Conservation (phyloP, 1,140 invertebrate genomes). For the Calliopsis andreniformis region DNA sequence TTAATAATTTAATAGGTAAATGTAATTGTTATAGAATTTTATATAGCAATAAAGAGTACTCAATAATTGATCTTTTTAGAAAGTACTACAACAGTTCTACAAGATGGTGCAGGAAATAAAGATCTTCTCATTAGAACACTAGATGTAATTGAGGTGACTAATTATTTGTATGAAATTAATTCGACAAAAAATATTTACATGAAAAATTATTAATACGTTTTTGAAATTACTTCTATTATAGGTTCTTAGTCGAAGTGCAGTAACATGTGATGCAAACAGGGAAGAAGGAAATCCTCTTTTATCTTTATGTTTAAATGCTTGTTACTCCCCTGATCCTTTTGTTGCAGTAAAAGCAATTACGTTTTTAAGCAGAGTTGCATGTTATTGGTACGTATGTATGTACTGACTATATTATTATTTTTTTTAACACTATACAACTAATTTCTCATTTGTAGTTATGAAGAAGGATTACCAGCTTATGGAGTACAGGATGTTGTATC, state of each 20-base stretch:
- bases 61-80: slow-evolving; percentile 66
- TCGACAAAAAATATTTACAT: neutral
- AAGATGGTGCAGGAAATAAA: slow-evolving; percentile 75
- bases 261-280: slow-evolving; percentile 79
- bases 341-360: slow-evolving; percentile 87
- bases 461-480: slow-evolving; percentile 84
- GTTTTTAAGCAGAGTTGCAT: slow-evolving; percentile 85
- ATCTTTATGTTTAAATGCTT: slow-evolving; percentile 79
- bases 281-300: slow-evolving; percentile 76
- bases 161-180: slow-evolving; percentile 18
- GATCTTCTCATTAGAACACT: slow-evolving; percentile 78
- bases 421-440: too few species aligned
- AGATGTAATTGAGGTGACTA: slow-evolving; percentile 77
- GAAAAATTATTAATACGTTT: neutral
- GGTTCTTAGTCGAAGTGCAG: slow-evolving; percentile 78
- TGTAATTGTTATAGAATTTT: neutral
- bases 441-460: slow-evolving; percentile 81
- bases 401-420: too few species aligned
- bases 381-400: slow-evolving; percentile 84
- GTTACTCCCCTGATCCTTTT: slow-evolving; percentile 84
- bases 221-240: slow-evolving; percentile 53
- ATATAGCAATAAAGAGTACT: neutral
- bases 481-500: slow-evolving; percentile 85
- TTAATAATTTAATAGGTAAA: slow-evolving; percentile 84
- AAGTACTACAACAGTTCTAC: slow-evolving; percentile 74